Evolutionary conservation across 1,140 invertebrate species (phyloP), one percentile per base, ranked within the genome.

Genomic region (Wiebesia pumilae): DNA sequence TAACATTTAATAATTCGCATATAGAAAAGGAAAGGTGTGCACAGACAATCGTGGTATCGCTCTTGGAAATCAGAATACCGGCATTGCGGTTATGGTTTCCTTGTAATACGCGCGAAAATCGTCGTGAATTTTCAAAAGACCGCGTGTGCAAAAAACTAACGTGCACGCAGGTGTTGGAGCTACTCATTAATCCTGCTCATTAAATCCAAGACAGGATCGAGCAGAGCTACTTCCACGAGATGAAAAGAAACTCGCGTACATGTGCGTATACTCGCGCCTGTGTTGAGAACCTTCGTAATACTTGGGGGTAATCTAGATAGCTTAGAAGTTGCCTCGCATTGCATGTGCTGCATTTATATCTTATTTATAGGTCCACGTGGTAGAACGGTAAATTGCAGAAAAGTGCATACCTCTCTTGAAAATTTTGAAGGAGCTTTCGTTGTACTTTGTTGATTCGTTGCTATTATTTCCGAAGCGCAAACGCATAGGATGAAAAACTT

Each of bases 111-210:
- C 81, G 81, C 30, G 81, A 83, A 83, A 83, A 83, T 83, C 51
- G 47, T 65, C 80, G 21, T 30, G 65, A 40, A 82, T 82, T 82
- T 51, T 82, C 62, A n/a, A 82, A 38, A 33, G 62, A 35, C 21
- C 19, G 21, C 38, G 51, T 54, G 51, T 16, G 51, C 51, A 33
- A 21, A 71, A 38, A 38, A 71, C 6, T 16, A 21, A 71, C 30
- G 19, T 14, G 14, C 0, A n/a, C 62, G 80, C 62, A 38, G 35
- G 38, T 75, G 40, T 65, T 51, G 80, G 80, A n/a, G 80, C 27
- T 38, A 40, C 79, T 81, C 79, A 81, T 81, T 81, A 81, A 81
- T 81, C 58, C 35, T n/a, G 38, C 62, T 67, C 62, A 81, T 81
- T 81, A 81, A 81, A 43, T 81, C 38, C 58, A 30, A 35, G 51